phyloP scores from a whole-genome alignment of 1,140 invertebrate species.

The Saccostrea echinata region DNA sequence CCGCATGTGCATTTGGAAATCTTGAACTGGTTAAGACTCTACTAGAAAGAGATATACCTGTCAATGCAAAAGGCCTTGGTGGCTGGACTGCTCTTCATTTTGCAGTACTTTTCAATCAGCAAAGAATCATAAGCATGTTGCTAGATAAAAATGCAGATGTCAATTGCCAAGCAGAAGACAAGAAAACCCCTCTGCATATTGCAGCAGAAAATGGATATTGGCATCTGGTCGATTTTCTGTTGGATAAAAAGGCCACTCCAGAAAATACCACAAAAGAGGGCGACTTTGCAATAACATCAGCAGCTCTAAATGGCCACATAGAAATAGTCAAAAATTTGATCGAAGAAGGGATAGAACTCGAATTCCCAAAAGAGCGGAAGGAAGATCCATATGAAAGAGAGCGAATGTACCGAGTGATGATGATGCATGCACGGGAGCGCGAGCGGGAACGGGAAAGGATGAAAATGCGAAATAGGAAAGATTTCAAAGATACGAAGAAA shows the following conservation, averaged over 20 bases:
- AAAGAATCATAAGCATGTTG: conserved; percentile 56
- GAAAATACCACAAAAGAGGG: conserved; percentile 48
- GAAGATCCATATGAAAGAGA: conserved; percentile 28
- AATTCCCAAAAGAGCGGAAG: conserved; percentile 25
- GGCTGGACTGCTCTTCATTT: conserved; percentile 63
- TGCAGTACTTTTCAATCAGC: conserved; percentile 59
- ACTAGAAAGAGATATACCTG: conserved; percentile 24
- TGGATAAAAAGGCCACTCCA: conserved; percentile 52
- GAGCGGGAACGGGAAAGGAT: not conserved
- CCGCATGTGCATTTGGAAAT: conserved; percentile 51
- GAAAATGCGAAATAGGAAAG: not conserved
- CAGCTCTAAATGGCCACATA: conserved; percentile 46
- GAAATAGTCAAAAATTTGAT: conserved; percentile 41
- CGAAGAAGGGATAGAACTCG: conserved; percentile 45
- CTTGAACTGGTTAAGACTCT: conserved; percentile 28
- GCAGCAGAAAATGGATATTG: conserved; percentile 52
- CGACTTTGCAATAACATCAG: conserved; percentile 47
- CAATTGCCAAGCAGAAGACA: conserved; percentile 52
- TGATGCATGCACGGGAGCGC: not conserved
- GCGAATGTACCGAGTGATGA: conserved; percentile 9
- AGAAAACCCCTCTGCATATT: conserved; percentile 70
- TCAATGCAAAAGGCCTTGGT: conserved; percentile 37
- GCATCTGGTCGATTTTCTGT: conserved; percentile 42
- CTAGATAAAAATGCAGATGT: conserved; percentile 58
- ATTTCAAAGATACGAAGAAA: not conserved